These are phyloP conservation scores for Nymphicus hollandicus DNA, from an alignment of 2,113 vertebrate genomes.

Conservation along the genomic window DNA sequence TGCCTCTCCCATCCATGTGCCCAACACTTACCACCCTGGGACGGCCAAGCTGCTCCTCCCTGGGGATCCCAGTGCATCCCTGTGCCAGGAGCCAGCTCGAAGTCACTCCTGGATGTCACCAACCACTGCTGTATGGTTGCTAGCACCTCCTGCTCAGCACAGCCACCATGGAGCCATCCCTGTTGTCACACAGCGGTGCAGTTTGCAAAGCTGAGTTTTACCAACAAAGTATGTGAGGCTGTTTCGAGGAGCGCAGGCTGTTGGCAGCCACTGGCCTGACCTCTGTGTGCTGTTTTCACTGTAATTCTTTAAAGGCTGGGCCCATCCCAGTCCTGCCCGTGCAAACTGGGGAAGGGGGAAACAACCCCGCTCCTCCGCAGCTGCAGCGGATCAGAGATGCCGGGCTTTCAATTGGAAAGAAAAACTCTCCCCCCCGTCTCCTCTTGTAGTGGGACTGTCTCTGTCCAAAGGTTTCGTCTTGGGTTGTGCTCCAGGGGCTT, in stretches of 20 bases:
- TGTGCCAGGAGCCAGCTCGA: neutral
- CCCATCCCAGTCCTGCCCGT: neutral
- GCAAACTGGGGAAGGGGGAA: neutral
- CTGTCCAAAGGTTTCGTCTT: neutral
- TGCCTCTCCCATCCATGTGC: accelerated
- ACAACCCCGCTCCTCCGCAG: neutral
- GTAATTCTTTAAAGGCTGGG: neutral
- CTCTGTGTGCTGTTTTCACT: accelerated
- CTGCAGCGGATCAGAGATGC: accelerated
- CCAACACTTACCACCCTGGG: accelerated
- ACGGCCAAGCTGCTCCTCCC: neutral
- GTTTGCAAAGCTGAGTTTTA: neutral
- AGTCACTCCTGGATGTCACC: neutral
- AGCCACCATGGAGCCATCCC: accelerated
- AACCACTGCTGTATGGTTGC: accelerated
- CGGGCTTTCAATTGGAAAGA: neutral
- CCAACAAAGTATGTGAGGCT: accelerated
- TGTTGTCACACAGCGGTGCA: accelerated
- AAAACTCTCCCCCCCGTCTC: neutral
- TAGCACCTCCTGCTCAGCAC: neutral
- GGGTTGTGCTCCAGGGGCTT: neutral
- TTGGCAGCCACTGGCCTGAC: neutral
- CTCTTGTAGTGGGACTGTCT: accelerated
- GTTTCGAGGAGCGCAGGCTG: accelerated
- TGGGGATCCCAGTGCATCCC: accelerated